A percentile compares a stretch with the other conserved stretches of the same genome.
Evolutionary conservation across 2,888 invertebrate species (phyloP).

Genomic region (Papilio demoleus): DNA sequence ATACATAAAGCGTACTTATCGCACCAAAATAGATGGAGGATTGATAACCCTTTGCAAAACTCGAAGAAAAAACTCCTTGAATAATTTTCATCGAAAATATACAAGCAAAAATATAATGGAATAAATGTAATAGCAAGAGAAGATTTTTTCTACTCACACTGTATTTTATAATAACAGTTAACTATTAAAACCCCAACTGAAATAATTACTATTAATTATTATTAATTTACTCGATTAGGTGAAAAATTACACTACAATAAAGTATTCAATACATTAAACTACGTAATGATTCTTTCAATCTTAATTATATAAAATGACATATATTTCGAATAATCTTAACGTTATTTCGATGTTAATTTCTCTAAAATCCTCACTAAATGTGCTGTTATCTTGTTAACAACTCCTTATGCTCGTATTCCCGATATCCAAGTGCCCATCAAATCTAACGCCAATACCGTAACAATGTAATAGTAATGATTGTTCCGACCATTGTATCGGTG

Average conservation of each 20-base stretch:
- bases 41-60: constrained; percentile 39
- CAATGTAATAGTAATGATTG: constrained; percentile 29
- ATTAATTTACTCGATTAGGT: too few species aligned
- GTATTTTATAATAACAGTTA: too few species aligned
- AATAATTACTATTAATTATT: too few species aligned
- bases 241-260: too few species aligned
- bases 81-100: not conserved
- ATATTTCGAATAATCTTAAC: too few species aligned
- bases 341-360: not conserved
- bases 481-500: constrained; percentile 10
- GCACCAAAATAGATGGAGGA: constrained; percentile 39
- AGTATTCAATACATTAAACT: too few species aligned
- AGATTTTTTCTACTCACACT: too few species aligned
- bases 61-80: constrained; percentile 15
- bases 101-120: not conserved
- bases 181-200: too few species aligned
- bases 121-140: not conserved
- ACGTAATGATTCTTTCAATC: too few species aligned
- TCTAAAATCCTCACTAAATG: not conserved
- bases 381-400: constrained; percentile 17
- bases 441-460: constrained; percentile 27
- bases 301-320: too few species aligned
- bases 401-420: constrained; percentile 6
- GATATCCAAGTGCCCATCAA: constrained; percentile 28
- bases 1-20: constrained; percentile 41